Conservation (phyloP, 2,888 invertebrate genomes). For the Thecocarcelia acutangulata region DNA sequence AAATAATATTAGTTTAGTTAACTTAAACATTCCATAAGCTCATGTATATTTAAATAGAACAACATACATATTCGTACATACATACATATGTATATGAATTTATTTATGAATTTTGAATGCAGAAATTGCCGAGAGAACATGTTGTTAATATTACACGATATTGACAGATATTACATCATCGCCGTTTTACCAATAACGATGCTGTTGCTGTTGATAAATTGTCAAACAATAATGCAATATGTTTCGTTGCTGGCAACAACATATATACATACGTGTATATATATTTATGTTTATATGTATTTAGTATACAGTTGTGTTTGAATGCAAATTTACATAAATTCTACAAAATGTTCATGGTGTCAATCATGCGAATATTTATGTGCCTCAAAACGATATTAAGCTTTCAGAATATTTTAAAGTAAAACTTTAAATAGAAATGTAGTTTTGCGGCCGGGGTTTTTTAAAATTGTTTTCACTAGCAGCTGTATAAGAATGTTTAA, state of each 20-base stretch:
- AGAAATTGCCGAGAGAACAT: not conserved
- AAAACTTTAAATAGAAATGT: too few species aligned
- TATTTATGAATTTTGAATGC: not conserved
- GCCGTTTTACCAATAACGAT: not conserved
- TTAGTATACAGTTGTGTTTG: not conserved
- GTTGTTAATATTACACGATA: conserved; percentile 39
- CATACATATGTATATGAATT: not conserved
- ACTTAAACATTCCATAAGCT: conserved; percentile 8
- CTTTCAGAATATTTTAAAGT: not conserved
- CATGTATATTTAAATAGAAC: conserved; percentile 9
- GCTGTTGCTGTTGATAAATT: conserved; percentile 7
- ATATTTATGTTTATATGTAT: not conserved
- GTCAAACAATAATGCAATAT: conserved; percentile 2
- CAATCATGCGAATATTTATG: conserved; percentile 34
- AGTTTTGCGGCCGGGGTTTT: too few species aligned
- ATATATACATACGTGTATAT: too few species aligned
- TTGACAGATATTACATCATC: conserved; percentile 25
- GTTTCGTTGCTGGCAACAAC: too few species aligned
- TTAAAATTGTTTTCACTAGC: too few species aligned
- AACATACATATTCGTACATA: not conserved
- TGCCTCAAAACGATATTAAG: not conserved
- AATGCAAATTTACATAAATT: conserved; percentile 50
- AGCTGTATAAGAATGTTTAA: too few species aligned
- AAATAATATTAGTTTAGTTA: conserved; percentile 45
- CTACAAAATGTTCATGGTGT: conserved; percentile 5